A percentile compares a stretch with the other conserved stretches of the same genome.
Evolutionary conservation across 2,113 vertebrate species (phyloP).

Genomic region (Pteruthius melanotis): DNA sequence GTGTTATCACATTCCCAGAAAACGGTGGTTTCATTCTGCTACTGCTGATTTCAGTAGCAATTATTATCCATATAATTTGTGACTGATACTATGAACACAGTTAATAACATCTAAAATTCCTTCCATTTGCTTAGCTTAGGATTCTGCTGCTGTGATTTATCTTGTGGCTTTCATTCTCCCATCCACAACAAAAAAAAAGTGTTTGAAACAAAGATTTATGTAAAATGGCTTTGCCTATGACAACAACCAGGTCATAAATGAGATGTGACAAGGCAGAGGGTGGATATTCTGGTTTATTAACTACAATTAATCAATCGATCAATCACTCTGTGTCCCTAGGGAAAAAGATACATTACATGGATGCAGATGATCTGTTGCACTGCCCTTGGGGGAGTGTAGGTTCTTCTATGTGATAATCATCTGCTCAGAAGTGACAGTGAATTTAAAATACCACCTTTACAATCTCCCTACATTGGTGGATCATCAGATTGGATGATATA

Average conservation of each 20-base stretch:
- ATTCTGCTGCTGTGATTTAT: not conserved
- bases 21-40: not conserved
- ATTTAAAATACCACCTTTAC: not conserved
- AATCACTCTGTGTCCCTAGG: not conserved
- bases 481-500: not conserved
- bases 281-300: slow-evolving; percentile 20
- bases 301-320: slow-evolving; percentile 13
- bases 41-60: not conserved
- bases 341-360: not conserved
- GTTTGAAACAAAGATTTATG: not conserved
- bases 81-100: not conserved
- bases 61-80: not conserved
- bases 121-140: not conserved
- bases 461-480: not conserved
- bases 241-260: not conserved
- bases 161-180: not conserved
- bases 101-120: not conserved
- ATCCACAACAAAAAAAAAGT: not conserved
- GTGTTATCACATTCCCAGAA: not conserved
- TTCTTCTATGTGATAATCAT: not conserved
- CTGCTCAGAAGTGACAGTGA: not conserved
- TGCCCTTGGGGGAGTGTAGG: not conserved
- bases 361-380: not conserved
- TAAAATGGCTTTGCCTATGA: not conserved
- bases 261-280: slow-evolving; percentile 15